Base-by-base conservation (phyloP, 35 echinoderm and acorn worm species). In the Diadema setosum region DNA sequence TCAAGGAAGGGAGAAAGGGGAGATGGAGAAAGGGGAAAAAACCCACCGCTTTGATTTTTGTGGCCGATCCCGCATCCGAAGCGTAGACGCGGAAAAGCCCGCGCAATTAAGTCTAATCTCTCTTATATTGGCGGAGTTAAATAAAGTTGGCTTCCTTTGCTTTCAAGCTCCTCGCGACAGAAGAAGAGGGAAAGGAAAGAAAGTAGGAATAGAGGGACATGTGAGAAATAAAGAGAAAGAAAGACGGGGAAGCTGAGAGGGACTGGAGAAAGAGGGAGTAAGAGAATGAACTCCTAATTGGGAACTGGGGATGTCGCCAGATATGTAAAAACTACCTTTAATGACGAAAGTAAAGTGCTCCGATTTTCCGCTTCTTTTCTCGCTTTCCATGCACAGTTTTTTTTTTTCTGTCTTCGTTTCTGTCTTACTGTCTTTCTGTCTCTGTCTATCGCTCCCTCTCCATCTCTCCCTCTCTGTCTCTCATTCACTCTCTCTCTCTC, bases 281-380 rank as follows among this genome's bases (percentile, higher is more conserved):
- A 78, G 12, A 36, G 21, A 78, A 41, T 34, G 14, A 44, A 36
- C 12, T 42, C 73, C 73, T 78, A 78, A 78, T 78, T 78, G 73
- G 37, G 40, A 39, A 33, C 40, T 36, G 73, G 73, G 21, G 37
- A 78, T 78, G 73, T 78, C 73, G 73, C 73, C 73, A 43, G 33
- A 44, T 39, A 78, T 78, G 73, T 78, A 78, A 78, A 78, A 78
- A 78, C 73, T 78, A 78, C 39, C 73, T 41, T 34, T 43, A 78
- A 78, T 78, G 73, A 78, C 73, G 40, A 78, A 78, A 78, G 37
- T 78, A 78, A 41, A 78, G 73, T 78, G 73, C 73, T 34, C 73
- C 21, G 73, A 78, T 78, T 78, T 78, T 78, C 73, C 40, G 73
- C 73, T 78, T n/a, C 37, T 78, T 44, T 36, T 26, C 40, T 78